Base-by-base conservation (phyloP, 2,797 vertebrate genomes). In the Salarias fasciatus region DNA sequence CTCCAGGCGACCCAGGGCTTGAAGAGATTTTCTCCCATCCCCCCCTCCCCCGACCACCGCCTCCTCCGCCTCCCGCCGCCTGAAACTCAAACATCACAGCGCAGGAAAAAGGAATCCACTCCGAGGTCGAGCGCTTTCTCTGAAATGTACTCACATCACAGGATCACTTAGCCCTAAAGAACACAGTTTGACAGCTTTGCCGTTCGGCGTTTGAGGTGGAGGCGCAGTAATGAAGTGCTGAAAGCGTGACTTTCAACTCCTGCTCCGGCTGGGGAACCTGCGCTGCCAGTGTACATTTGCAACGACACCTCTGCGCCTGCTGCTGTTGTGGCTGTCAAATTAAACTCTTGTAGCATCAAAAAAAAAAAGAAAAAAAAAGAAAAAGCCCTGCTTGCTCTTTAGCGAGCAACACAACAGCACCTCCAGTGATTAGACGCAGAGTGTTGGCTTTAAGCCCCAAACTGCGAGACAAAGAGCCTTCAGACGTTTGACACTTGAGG, bases 1-100 rank as follows among this genome's bases (percentile, higher is more conserved):
- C 80, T 86, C 43, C 42, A 63, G 62, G 79, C 45, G 33, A 78
- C 70, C 56, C 56, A 14, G 72, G 53, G 60, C 74, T 77, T 72
- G 48, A 33, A 35, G 43, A 48, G 47, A 54, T 42, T 45, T 33
- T 35, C 4, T 33, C n/a, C n/a, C n/a, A n/a, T n/a, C 29, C 9
- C 41, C 42, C 18, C 15, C 7, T 11, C 8, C 15, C 35, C 5
- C 9, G n/a, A n/a, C n/a, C n/a, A n/a, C 9, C 9, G 1, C 4
- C 31, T 2, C 31, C 31, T 5, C 6, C 31, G 11, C 37, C 12
- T 37, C 15, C 6, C 0, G 33, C 41, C 18, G 18, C 46, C 53
- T 13, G 44, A 44, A 66, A 69, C 78, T 58, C 66, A 56, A 70
- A 75, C 55, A 69, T 63, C 53, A 55, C 53, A 10, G 49, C 2